Evolutionary conservation across 2,113 vertebrate genomes (phyloP).

Genomic region (Myocastor coypus): DNA sequence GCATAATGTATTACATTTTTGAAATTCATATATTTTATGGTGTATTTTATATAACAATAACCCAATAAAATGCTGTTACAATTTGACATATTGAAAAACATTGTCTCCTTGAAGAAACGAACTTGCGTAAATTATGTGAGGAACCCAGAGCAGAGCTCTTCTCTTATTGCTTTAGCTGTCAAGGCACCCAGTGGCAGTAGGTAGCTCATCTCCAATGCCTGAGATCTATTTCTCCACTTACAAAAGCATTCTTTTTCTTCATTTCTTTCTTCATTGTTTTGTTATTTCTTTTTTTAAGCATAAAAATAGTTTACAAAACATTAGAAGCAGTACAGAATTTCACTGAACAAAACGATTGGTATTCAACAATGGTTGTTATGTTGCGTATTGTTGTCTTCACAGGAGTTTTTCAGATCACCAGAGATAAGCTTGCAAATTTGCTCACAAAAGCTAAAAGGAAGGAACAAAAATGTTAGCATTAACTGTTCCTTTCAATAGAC

Average conservation of each 20-base stretch:
- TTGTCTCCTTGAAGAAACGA: constrained; percentile 61
- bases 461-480: too few relatives aligned
- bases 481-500: too few relatives aligned
- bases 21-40: constrained; percentile 56
- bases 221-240: constrained; percentile 39
- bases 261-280: too few relatives aligned
- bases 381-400: too few relatives aligned
- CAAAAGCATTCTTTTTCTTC: neutral
- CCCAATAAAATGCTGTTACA: constrained; percentile 37
- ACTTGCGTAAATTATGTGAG: constrained; percentile 48
- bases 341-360: too few relatives aligned
- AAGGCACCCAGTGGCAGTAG: neutral
- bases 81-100: constrained; percentile 58
- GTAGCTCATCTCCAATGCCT: neutral
- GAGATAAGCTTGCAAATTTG: too few relatives aligned
- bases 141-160: neutral
- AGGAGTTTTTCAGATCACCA: too few relatives aligned
- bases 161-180: constrained; percentile 42
- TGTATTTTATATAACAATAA: constrained; percentile 62
- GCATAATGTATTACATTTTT: constrained; percentile 58
- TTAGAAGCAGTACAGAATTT: too few relatives aligned
- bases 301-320: too few relatives aligned
- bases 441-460: too few relatives aligned
- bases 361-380: too few relatives aligned
- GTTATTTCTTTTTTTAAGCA: too few relatives aligned